Base-by-base conservation (phyloP, 2,888 invertebrate genomes). In the Octonoba sinensis region DNA sequence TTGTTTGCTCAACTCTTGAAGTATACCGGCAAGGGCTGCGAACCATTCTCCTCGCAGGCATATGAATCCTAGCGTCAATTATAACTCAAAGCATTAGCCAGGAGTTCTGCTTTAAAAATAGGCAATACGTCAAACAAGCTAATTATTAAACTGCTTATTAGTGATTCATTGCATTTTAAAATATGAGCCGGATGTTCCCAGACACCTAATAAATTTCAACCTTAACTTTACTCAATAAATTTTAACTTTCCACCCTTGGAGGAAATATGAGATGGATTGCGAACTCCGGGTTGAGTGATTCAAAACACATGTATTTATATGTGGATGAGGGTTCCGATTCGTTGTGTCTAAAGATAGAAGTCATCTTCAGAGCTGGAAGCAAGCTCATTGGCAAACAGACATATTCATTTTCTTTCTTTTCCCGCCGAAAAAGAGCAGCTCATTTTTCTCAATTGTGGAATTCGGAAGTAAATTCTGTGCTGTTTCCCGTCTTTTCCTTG, bases 291-390 rank as follows among this genome's bases (percentile, higher is more conserved):
- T 46, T 16, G 56, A 67, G 24, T 64, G 73, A 81, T 44, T 73
- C 62, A 73, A 62, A 15, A 13, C 51, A 18, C 57, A 44, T 51
- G 62, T 62, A 69, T 70, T 22, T 64, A 20, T 51, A 69, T 70
- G 79, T 73, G 73, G 65, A 71, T 66, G 67, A 24, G 66, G 49
- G 24, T 3, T 44, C 46, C 20, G 13, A 22, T 56, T 24, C 70
- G 46, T 18, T 27, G 44, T 47, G 46, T 69, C 79, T 73, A 81
- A 81, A 73, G 67, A 69, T 81, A 81, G 73, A 79, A 73, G 44
- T 46, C 12, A 49, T 36, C 36, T 36, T 36, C 36, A 36, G 36
- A 36, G 36, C 78, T 65, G 67, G 60, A 67, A 57, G 67, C 59
- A 59, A 46, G 54, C 46, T 56, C 72, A 64, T 57, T 27, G 54